Evolutionary conservation across 2,113 vertebrate species (phyloP), one percentile per base, ranked within the genome.

Genomic region (Myotis davidii): DNA sequence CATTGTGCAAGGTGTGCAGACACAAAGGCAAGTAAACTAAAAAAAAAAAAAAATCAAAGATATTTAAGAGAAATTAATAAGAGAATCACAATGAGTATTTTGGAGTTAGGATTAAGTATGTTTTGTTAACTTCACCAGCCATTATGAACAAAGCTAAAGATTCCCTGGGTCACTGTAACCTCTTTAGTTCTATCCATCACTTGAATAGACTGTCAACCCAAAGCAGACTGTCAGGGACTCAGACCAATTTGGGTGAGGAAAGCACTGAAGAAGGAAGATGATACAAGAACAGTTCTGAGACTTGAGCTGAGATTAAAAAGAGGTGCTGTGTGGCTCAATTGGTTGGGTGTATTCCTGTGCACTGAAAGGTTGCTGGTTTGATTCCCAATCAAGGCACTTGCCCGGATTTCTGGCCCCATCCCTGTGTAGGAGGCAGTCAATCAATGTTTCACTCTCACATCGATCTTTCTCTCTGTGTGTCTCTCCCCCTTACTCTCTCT

Each of bases 31-130:
- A 78, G 37, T 52, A 37, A 48, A 52, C 21, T 50, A 8, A 72
- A 89, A 90, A 37, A 32, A 88, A 48, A 39, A 39, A 39, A 8
- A 42, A 42, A 42, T 6, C 4, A 37, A 74, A 92, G 27, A 45
- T 45, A 73, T 56, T 39, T 56, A 87, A 78, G 2, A 88, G 54
- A 92, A 94, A 85, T 85, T 91, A 27, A 67, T 39, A 16, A 87
- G 27, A 79, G 17, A 25, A 91, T 4, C 7, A 69, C 45, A 61
- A 69, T 69, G 32, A 93, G 6, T 76, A 70, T 54, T 77, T 52
- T 77, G 16, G 45, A 78, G 29, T 39, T 87, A 92, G 10, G 32
- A 67, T 86, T 92, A 85, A 84, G 72, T 59, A 7, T 83, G 25
- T 61, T 52, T 90, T 65, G 34, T 83, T 61, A 77, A 42, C 25